A percentile compares a stretch with the other conserved stretches of the same genome.
These are phyloP conservation scores for Naja naja DNA, from an alignment of 2,113 vertebrate species.

Conservation along the genomic window DNA sequence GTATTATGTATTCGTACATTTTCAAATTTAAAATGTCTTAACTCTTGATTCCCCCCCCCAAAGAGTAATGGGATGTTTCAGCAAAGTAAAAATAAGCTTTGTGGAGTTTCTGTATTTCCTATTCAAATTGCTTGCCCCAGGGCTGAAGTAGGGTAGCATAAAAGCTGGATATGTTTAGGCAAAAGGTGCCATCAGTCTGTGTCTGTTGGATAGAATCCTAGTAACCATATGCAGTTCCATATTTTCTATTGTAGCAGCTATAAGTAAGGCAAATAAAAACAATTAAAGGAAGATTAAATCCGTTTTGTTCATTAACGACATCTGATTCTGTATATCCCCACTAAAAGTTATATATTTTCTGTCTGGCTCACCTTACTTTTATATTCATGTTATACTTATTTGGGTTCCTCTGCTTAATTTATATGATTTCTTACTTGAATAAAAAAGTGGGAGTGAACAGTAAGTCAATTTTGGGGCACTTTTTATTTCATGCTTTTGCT, in stretches of 20 bases:
- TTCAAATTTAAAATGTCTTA: background rate
- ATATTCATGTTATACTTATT: background rate
- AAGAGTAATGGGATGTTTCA: background rate
- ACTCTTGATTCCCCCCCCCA: background rate
- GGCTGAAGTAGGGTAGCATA: background rate
- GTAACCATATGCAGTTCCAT: conserved; percentile 20
- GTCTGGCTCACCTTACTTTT: background rate
- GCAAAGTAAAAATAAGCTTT: background rate
- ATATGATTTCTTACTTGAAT: background rate
- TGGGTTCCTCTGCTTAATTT: background rate
- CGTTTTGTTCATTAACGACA: background rate
- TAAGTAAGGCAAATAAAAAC: background rate
- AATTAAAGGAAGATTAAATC: background rate
- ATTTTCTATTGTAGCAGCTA: conserved; percentile 4
- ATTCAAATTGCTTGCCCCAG: background rate
- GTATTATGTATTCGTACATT: background rate
- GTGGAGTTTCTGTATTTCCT: background rate
- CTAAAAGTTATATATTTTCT: conserved; percentile 10
- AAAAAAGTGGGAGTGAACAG: background rate
- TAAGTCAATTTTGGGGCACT: conserved; percentile 10
- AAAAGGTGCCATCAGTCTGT: conserved; percentile 10
- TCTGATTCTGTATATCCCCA: background rate
- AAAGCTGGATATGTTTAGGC: background rate
- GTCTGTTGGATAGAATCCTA: conserved; percentile 15
- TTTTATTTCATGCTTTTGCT: background rate